phyloP scores from a whole-genome alignment of 2,113 vertebrate species.

The Choloepus hoffmanni region DNA sequence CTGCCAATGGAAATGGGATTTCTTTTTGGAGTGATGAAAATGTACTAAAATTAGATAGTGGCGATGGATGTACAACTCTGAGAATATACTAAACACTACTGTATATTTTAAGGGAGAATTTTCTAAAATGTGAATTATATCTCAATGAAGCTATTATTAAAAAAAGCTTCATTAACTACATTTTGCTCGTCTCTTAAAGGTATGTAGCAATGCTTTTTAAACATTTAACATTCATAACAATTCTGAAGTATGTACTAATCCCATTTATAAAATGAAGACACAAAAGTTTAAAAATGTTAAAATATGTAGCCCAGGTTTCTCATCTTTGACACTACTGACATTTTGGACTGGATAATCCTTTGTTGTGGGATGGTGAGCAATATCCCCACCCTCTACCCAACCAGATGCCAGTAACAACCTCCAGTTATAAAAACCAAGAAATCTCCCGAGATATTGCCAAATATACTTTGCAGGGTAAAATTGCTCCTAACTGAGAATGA shows the following conservation, averaged over 20 bases:
- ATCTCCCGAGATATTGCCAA: neutral
- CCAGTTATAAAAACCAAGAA: neutral
- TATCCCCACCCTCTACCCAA: neutral
- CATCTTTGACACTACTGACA: neutral
- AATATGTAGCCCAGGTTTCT: neutral
- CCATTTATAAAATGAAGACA: slow-evolving; percentile 11
- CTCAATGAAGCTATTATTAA: neutral
- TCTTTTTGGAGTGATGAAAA: neutral
- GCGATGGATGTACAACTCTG: neutral
- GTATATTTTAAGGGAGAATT: neutral
- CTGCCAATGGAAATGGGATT: neutral
- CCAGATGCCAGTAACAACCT: neutral
- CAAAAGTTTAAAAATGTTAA: slow-evolving; percentile 13
- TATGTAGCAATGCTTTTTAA: neutral
- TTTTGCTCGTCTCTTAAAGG: slow-evolving; percentile 14
- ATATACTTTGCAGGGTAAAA: neutral
- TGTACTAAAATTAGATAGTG: no score
- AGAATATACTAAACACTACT: neutral
- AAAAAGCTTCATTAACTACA: neutral
- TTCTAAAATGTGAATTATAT: slow-evolving; percentile 4
- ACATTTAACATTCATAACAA: neutral
- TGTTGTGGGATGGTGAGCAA: neutral
- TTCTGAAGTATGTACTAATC: neutral
- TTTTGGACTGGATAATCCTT: neutral
- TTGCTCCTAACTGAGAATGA: neutral